Conservation (phyloP, 2,888 invertebrate species). For the Pristionchus maxplancki region DNA sequence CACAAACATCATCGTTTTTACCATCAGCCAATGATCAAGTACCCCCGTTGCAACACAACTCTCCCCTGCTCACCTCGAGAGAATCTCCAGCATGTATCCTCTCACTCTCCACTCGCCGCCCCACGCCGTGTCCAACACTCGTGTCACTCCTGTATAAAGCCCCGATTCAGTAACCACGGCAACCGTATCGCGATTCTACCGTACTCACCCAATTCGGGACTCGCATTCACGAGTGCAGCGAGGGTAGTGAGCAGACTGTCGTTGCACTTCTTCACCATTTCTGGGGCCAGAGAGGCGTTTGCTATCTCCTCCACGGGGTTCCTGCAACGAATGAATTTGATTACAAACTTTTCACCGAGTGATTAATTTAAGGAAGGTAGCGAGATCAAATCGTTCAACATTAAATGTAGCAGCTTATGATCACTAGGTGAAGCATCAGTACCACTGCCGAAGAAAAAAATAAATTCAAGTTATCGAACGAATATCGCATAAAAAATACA, state of each 20-base stretch:
- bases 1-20: too few relatives aligned
- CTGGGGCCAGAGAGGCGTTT: constrained; percentile 42
- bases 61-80: constrained; percentile 80
- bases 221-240: constrained; percentile 57
- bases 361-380: background rate
- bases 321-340: background rate
- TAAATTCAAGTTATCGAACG: too few relatives aligned
- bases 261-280: constrained; percentile 53
- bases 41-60: background rate
- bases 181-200: too few relatives aligned
- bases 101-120: constrained; percentile 55
- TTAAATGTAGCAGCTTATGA: too few relatives aligned
- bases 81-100: constrained; percentile 85
- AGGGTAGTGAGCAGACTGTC: constrained; percentile 55
- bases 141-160: constrained; percentile 49
- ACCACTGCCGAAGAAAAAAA: too few relatives aligned
- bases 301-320: constrained; percentile 50
- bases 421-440: too few relatives aligned
- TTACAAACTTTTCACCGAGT: too few relatives aligned
- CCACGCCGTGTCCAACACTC: constrained; percentile 58
- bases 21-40: background rate
- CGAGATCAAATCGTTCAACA: too few relatives aligned
- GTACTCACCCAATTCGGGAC: constrained; percentile 56
- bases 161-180: too few relatives aligned
- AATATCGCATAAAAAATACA: too few relatives aligned